Conservation (phyloP, 2,797 vertebrate genomes). For the Chanos chanos region DNA sequence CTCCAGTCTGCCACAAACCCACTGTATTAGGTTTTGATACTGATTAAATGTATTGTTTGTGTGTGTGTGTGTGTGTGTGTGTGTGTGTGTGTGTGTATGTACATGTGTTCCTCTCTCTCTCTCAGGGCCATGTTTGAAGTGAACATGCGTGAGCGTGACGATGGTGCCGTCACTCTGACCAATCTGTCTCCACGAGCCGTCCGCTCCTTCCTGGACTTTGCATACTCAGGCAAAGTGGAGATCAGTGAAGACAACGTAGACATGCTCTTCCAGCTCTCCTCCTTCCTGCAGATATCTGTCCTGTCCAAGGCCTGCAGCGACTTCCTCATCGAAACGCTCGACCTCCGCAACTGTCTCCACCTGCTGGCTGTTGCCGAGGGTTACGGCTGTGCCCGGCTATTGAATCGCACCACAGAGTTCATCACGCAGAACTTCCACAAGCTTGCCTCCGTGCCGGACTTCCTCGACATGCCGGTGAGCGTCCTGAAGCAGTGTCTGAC, state of each 20-base stretch:
- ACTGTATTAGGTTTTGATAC: no score
- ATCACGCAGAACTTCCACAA: slow-evolving; percentile 79
- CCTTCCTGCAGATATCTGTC: slow-evolving; percentile 78
- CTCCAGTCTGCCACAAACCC: no score
- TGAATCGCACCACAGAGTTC: slow-evolving; percentile 78
- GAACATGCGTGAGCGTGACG: slow-evolving; percentile 90
- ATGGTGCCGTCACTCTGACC: slow-evolving; percentile 85
- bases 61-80: neutral
- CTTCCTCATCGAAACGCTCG: slow-evolving; percentile 88
- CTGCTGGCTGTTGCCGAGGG: slow-evolving; percentile 86
- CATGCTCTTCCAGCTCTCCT: slow-evolving; percentile 84
- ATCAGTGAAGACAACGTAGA: slow-evolving; percentile 92
- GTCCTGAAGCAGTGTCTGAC: slow-evolving; percentile 81
- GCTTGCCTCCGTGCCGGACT: slow-evolving; percentile 80
- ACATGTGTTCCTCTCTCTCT: slow-evolving; percentile 41
- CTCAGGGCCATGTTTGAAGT: slow-evolving; percentile 95
- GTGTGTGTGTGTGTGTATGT: no score
- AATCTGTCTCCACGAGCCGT: slow-evolving; percentile 82
- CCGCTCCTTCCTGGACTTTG: slow-evolving; percentile 89
- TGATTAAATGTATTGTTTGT: neutral
- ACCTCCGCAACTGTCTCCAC: slow-evolving; percentile 86
- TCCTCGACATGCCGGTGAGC: slow-evolving; percentile 82
- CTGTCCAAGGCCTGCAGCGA: slow-evolving; percentile 90
- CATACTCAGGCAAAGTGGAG: slow-evolving; percentile 86
- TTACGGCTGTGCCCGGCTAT: slow-evolving; percentile 83